A percentile compares a stretch with the other conserved stretches of the same genome.
Conservation (phyloP, 2,797 vertebrate species). For the Erpetoichthys calabaricus region DNA sequence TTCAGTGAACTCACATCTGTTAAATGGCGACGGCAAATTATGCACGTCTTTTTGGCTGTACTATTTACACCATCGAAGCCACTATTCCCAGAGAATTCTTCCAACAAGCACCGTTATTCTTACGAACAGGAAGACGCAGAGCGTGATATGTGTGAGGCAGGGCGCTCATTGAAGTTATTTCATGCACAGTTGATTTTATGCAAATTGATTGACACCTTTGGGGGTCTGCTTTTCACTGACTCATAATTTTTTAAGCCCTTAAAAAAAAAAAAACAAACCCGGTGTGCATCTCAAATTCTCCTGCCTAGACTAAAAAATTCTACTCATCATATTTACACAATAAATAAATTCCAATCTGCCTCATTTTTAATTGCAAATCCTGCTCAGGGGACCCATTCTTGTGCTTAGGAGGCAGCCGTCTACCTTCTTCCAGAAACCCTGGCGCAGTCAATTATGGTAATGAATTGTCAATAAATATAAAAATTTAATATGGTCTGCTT, state of each 20-base stretch:
- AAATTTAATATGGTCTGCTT: conserved; percentile 93
- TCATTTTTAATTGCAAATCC: conserved; percentile 95
- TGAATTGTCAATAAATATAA: conserved; percentile 99
- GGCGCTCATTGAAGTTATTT: conserved; percentile 65
- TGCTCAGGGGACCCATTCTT: conserved; percentile 63
- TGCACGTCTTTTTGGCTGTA: too few species aligned
- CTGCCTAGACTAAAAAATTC: conserved; percentile 56
- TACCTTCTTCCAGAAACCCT: conserved; percentile 65
- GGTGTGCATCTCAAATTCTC: conserved; percentile 40
- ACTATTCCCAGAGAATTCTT: too few species aligned
- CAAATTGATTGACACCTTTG: conserved; percentile 82
- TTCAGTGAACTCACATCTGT: too few species aligned
- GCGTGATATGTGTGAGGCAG: conserved; percentile 30
- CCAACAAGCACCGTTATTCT: too few species aligned
- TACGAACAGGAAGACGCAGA: too few species aligned
- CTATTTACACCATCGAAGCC: too few species aligned
- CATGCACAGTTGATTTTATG: conserved; percentile 75
- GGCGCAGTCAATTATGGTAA: conserved; percentile 98
- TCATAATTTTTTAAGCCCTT: conserved; percentile 63
- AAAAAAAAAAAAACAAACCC: conserved; percentile 33
- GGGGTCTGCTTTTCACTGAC: conserved; percentile 56
- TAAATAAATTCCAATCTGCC: conserved; percentile 67
- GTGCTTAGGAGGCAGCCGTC: conserved; percentile 64
- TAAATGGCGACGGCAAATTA: too few species aligned
- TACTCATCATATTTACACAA: conserved; percentile 78